phyloP scores from a whole-genome alignment of 2,797 vertebrate species.

The Xerus rutilus region DNA sequence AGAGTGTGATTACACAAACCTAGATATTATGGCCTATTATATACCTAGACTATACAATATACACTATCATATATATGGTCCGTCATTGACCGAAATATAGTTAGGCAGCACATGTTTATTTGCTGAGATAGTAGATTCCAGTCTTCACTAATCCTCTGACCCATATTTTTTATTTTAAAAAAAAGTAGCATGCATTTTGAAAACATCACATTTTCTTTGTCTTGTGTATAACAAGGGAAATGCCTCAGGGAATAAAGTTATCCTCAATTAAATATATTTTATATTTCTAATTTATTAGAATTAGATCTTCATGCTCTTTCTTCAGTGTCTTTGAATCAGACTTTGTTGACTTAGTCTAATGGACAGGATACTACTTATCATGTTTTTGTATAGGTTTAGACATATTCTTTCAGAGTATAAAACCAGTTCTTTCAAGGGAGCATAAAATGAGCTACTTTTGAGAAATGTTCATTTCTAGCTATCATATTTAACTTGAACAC shows the following conservation, averaged over 20 bases:
- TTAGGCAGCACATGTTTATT: neutral
- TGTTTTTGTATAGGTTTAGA: neutral
- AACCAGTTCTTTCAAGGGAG: neutral
- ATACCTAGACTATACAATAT: neutral
- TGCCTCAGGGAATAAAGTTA: constrained; percentile 13
- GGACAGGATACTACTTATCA: neutral
- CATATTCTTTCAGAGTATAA: neutral
- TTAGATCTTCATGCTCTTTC: neutral
- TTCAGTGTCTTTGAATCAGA: constrained; percentile 58
- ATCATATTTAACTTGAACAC: constrained; percentile 27
- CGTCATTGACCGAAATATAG: neutral
- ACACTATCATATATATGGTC: neutral
- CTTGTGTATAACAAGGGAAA: neutral
- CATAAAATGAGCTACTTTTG: constrained; percentile 30
- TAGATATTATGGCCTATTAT: neutral
- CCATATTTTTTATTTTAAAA: neutral
- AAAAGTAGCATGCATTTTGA: neutral
- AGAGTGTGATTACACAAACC: neutral
- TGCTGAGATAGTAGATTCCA: neutral
- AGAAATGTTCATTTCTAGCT: constrained; percentile 47
- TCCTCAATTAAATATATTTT: constrained; percentile 46
- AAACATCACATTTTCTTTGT: neutral
- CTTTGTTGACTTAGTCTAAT: neutral
- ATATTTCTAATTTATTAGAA: neutral
- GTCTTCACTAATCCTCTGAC: neutral